Evolutionary conservation across 2,113 vertebrate genomes (phyloP).

Genomic region (Leucopternis melanops): DNA sequence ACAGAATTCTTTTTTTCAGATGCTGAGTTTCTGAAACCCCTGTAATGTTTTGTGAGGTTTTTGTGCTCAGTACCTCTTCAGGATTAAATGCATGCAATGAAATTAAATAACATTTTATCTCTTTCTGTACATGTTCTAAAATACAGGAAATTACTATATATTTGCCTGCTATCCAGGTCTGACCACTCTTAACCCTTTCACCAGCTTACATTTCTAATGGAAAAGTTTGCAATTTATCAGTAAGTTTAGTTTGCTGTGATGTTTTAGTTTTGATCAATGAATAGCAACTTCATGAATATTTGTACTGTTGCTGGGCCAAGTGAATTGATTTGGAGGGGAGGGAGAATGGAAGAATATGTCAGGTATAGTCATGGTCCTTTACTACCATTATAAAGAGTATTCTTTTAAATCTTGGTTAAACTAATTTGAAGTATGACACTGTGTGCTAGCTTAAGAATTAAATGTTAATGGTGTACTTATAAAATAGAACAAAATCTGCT

Average conservation of each 20-base stretch:
- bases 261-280: constrained; percentile 17
- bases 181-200: constrained; percentile 79
- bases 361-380: not conserved
- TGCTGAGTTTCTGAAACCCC: not conserved
- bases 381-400: not conserved
- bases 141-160: not conserved
- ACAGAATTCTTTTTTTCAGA: not conserved
- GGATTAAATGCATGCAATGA: not conserved
- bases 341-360: not conserved
- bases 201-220: constrained; percentile 85
- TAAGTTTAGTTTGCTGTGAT: constrained; percentile 84
- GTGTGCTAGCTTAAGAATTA: not conserved
- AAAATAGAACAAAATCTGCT: constrained; percentile 4
- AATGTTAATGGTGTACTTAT: not conserved
- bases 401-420: not conserved
- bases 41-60: not conserved
- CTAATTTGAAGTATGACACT: not conserved
- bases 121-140: not conserved
- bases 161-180: constrained; percentile 26
- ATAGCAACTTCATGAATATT: constrained; percentile 46
- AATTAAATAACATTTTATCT: not conserved
- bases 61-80: not conserved
- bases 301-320: not conserved
- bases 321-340: not conserved
- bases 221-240: constrained; percentile 78